These are phyloP conservation scores for Cephalopterus ornatus DNA, from an alignment of 2,113 vertebrate species.

Conservation along the genomic window DNA sequence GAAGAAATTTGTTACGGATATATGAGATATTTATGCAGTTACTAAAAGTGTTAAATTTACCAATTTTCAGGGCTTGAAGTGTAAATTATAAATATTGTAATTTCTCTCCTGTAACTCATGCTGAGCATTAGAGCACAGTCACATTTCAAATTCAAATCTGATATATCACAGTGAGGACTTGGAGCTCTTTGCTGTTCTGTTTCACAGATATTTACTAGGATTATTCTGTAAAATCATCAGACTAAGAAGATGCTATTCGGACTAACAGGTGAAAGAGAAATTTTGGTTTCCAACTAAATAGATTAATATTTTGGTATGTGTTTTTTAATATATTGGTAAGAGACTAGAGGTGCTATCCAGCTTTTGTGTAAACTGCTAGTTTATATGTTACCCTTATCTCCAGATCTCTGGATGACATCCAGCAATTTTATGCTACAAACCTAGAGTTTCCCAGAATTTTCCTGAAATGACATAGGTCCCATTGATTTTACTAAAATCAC, in stretches of 20 bases:
- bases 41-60: not conserved
- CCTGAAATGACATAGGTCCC: not conserved
- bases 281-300: not conserved
- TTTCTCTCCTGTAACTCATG: not conserved
- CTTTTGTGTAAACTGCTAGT: not conserved
- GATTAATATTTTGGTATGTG: too few species aligned
- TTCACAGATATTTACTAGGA: not conserved
- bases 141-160: constrained; percentile 14
- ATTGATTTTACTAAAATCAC: not conserved
- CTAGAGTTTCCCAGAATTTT: not conserved
- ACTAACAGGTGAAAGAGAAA: not conserved
- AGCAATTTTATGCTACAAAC: not conserved
- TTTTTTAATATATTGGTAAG: not conserved
- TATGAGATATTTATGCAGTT: not conserved
- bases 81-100: constrained; percentile 22
- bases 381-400: not conserved
- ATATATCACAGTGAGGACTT: not conserved
- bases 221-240: not conserved
- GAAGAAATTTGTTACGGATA: not conserved
- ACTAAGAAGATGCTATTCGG: not conserved
- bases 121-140: not conserved
- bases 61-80: not conserved
- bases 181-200: not conserved
- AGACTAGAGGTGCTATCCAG: not conserved
- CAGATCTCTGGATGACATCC: not conserved